A percentile compares a stretch with the other conserved stretches of the same genome.
These are phyloP conservation scores for Austrolebias charrua DNA, from an alignment of 2,797 vertebrate species.

Conservation along the genomic window DNA sequence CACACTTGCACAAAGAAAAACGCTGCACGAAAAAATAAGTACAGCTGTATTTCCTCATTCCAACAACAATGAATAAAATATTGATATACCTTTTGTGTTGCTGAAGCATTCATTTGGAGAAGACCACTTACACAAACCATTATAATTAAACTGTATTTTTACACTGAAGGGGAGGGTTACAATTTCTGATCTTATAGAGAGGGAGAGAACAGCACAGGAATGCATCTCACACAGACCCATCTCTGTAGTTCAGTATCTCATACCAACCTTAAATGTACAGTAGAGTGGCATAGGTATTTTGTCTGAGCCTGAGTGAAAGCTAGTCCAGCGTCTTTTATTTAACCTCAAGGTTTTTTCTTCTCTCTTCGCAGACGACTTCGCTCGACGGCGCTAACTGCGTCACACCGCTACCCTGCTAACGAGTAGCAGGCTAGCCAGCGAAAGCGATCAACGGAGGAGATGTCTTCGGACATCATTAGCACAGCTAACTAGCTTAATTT, in stretches of 20 bases:
- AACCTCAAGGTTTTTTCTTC: too few species aligned
- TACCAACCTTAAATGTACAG: slow-evolving; percentile 20
- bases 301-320: too few species aligned
- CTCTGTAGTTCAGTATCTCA: slow-evolving; percentile 26
- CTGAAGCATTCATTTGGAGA: slow-evolving; percentile 14
- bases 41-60: slow-evolving; percentile 21
- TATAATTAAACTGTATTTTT: slow-evolving; percentile 19
- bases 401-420: too few species aligned
- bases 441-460: too few species aligned
- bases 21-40: slow-evolving; percentile 28
- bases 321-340: too few species aligned
- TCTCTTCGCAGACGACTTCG: too few species aligned
- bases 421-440: too few species aligned
- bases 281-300: too few species aligned
- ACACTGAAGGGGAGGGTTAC: slow-evolving; percentile 5
- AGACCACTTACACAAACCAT: neutral
- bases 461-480: too few species aligned
- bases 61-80: slow-evolving; percentile 31
- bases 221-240: slow-evolving; percentile 25
- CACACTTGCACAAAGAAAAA: slow-evolving; percentile 1
- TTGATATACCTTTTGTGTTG: slow-evolving; percentile 23
- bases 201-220: slow-evolving; percentile 18
- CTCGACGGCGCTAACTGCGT: too few species aligned
- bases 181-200: slow-evolving; percentile 15
- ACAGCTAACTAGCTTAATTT: too few species aligned